phyloP scores from a whole-genome alignment of 2,888 invertebrate species.

The Nesidiocoris tenuis region DNA sequence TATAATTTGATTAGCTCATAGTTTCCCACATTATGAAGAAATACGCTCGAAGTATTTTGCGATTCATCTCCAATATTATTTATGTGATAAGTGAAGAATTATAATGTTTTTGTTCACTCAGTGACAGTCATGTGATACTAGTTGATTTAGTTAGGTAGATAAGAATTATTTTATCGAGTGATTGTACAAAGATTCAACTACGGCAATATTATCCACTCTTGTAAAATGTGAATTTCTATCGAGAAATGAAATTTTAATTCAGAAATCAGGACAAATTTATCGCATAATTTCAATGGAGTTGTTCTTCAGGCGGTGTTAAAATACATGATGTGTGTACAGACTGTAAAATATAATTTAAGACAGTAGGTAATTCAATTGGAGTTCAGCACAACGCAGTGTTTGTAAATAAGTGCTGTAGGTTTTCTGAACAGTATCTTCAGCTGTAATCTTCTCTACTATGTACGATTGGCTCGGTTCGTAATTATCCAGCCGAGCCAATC shows the following conservation, averaged over 20 bases:
- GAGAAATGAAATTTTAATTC: too few relatives aligned
- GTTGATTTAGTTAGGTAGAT: conserved; percentile 11
- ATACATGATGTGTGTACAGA: neutral
- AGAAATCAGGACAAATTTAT: too few relatives aligned
- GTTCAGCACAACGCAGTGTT: too few relatives aligned
- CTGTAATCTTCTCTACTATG: neutral
- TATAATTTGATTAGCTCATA: too few relatives aligned
- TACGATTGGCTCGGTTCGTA: neutral
- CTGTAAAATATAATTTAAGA: neutral
- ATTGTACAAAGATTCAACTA: neutral
- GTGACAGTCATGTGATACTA: conserved; percentile 37
- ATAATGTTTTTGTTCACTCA: conserved; percentile 27
- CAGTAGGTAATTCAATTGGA: neutral
- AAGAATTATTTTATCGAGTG: too few relatives aligned
- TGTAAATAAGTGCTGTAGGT: neutral
- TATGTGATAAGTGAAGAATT: conserved; percentile 15
- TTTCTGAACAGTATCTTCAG: neutral
- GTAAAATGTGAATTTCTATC: too few relatives aligned
- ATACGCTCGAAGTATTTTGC: neutral
- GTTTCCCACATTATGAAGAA: too few relatives aligned
- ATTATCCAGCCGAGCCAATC: neutral
- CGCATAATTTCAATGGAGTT: too few relatives aligned
- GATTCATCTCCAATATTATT: neutral
- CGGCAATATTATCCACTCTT: neutral
- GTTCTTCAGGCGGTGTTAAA: too few relatives aligned